Conservation (phyloP, 2,113 vertebrate species). For the Empidonax alnorum region DNA sequence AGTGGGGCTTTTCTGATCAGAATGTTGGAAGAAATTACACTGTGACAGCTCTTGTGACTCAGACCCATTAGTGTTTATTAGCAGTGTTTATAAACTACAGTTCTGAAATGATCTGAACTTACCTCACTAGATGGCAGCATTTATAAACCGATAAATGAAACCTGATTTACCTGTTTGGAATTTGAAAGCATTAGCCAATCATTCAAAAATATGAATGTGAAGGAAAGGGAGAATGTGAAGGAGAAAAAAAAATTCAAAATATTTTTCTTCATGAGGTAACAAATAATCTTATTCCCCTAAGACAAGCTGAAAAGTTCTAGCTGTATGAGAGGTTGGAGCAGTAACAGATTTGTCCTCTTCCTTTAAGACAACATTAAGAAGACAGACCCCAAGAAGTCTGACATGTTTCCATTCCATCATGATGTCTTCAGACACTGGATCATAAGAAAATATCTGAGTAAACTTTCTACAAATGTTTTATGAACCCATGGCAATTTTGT, state of each 20-base stretch:
- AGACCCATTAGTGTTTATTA: background rate
- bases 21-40: background rate
- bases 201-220: background rate
- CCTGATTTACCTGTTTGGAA: conserved; percentile 3
- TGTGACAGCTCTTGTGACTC: background rate
- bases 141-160: conserved; percentile 50
- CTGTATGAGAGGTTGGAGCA: background rate
- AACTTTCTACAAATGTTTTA: background rate
- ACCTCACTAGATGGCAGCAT: conserved; percentile 70
- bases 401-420: background rate
- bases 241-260: background rate
- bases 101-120: background rate
- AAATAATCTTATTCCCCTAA: background rate
- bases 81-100: background rate
- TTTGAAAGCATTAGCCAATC: background rate
- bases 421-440: background rate
- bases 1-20: conserved; percentile 31
- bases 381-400: background rate
- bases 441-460: background rate
- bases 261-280: background rate
- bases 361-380: background rate
- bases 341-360: background rate
- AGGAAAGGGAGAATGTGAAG: background rate
- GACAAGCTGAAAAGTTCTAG: conserved; percentile 5
- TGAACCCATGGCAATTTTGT: background rate